These are phyloP conservation scores for Drosophila micromelanica DNA, from an alignment of 1,140 invertebrate species.

Conservation along the genomic window DNA sequence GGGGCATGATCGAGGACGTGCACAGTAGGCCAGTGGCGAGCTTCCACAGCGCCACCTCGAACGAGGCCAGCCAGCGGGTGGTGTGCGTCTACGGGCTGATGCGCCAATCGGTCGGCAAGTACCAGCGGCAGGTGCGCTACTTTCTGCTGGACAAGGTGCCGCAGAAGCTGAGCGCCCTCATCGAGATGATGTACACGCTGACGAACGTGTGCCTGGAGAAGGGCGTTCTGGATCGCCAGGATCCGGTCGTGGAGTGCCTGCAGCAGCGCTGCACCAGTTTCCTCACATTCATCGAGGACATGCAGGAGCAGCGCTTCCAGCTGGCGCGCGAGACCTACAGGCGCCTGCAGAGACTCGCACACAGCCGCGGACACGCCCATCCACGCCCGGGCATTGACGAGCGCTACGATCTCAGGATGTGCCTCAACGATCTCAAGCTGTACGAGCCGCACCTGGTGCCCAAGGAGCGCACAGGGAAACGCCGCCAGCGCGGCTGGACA, in stretches of 20 bases:
- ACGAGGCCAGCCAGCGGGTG: conserved; percentile 71
- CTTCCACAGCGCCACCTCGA: conserved; percentile 64
- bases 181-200: conserved; percentile 74
- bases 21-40: conserved; percentile 43
- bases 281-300: conserved; percentile 66
- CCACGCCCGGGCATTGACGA: conserved; percentile 21
- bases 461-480: conserved; percentile 45
- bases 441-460: conserved; percentile 74
- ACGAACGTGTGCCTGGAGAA: conserved; percentile 74
- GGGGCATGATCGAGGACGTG: conserved; percentile 74
- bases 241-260: conserved; percentile 72
- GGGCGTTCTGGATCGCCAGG: conserved; percentile 61
- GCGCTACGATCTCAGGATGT: conserved; percentile 78
- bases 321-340: conserved; percentile 45
- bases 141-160: conserved; percentile 76
- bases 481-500: background rate
- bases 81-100: conserved; percentile 62
- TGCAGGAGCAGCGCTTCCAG: conserved; percentile 71
- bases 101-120: conserved; percentile 56
- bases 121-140: conserved; percentile 66
- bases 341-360: background rate
- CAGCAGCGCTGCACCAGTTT: conserved; percentile 68
- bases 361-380: background rate
- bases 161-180: conserved; percentile 71
- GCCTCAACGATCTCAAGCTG: conserved; percentile 68